These are phyloP conservation scores for Drosophila truncata DNA, from an alignment of 1,140 invertebrate species.

Conservation along the genomic window DNA sequence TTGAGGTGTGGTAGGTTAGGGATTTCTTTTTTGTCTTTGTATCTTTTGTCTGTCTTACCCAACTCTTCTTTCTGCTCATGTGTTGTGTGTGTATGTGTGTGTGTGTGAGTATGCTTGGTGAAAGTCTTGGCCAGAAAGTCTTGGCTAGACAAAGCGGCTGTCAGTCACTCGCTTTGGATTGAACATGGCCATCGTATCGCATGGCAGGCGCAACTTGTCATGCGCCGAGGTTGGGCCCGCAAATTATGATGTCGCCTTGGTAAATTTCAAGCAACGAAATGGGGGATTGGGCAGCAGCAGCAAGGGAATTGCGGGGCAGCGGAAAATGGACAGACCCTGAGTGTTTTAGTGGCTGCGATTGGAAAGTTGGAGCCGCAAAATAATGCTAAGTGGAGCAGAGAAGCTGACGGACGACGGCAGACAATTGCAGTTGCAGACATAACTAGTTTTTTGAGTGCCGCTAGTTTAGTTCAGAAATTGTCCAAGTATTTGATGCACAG, in stretches of 20 bases:
- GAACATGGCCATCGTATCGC: slow-evolving; percentile 41
- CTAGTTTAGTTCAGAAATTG: slow-evolving; percentile 12
- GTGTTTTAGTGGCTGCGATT: slow-evolving; percentile 55
- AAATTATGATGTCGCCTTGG: slow-evolving; percentile 54
- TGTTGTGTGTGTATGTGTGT: neutral
- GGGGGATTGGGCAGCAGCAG: too few species aligned
- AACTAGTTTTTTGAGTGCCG: slow-evolving; percentile 42
- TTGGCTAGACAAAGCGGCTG: slow-evolving; percentile 54
- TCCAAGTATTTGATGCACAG: slow-evolving; percentile 6
- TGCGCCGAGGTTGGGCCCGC: slow-evolving; percentile 51
- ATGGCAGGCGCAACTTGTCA: slow-evolving; percentile 43
- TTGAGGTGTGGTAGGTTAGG: slow-evolving; percentile 79
- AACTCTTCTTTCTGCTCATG: slow-evolving; percentile 8
- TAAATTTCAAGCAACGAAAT: slow-evolving; percentile 11
- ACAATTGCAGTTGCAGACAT: slow-evolving; percentile 50
- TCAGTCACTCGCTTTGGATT: slow-evolving; percentile 42
- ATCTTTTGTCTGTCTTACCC: slow-evolving; percentile 7
- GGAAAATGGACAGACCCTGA: slow-evolving; percentile 25
- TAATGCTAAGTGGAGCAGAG: slow-evolving; percentile 50
- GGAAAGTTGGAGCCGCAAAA: slow-evolving; percentile 51
- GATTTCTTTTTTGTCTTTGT: slow-evolving; percentile 40
- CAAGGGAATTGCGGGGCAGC: neutral
- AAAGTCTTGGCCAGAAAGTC: slow-evolving; percentile 52
- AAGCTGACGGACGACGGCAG: slow-evolving; percentile 26
- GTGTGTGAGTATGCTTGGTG: slow-evolving; percentile 24